Evolutionary conservation across 2,888 invertebrate species (phyloP), one percentile per base, ranked within the genome.

Genomic region (Ornithoptera priamus): DNA sequence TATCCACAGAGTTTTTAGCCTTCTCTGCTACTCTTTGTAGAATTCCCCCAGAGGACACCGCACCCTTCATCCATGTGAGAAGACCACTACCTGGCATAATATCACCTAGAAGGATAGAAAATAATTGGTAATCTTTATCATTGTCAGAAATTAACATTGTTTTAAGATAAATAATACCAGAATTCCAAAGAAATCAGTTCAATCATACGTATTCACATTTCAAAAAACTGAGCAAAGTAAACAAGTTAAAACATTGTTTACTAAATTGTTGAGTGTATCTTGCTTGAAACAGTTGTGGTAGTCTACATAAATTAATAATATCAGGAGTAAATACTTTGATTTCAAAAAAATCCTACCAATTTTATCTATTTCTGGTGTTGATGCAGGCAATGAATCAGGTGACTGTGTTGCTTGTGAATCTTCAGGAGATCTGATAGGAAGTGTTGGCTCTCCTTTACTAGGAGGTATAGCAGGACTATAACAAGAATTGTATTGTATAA

Each of bases 1-100:
- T 95, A 83, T 97, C 97, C 0, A 97, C 95, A 1, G 97, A 97
- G 79, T 93, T 96, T 91, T 96, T 96, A 0, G 96, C 96, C 76
- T 95, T 95, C 80, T 96, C 96, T 0, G 96, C 96, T 15, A 96
- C 95, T 78, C 94, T 93, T 63, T 94, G 94, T 50, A 96, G 83
- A 1, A 96, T 88, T 12, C 93, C 93, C 8, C 95, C 95, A 39
- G 92, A 93, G 0, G 94, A 90, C 1, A 96, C 95, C 0, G 95
- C 95, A 20, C 95, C 95, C 80, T 94, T 95, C 81, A 96, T 93
- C 95, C 96, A 95, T 0, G 95, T 94, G 74, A 95, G 85, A 67
- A 95, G 76, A 65, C 93, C 92, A 72, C 94, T 93, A 46, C 95
- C 93, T 1, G 94, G 94, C 85, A 93, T 93, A 70, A 91, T 82